Percentiles rank a stretch among this genome's conserved stretches.
These are phyloP conservation scores for Amphibalanus amphitrite DNA, from an alignment of 1,140 invertebrate genomes.

Conservation along the genomic window DNA sequence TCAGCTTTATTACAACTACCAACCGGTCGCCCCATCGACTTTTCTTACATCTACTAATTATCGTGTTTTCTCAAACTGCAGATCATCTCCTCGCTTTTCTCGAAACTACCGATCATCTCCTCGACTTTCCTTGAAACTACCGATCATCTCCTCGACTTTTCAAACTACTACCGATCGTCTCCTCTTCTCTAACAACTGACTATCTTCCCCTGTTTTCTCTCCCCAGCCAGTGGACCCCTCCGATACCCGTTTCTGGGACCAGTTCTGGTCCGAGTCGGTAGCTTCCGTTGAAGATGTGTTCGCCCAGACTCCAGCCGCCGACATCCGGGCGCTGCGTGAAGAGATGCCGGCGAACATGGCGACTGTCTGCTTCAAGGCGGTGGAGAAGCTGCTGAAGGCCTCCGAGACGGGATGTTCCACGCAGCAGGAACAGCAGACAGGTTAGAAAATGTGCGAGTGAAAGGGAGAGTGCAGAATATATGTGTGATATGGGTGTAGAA, in stretches of 20 bases:
- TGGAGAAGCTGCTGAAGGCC: slow-evolving; percentile 84
- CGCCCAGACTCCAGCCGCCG: slow-evolving; percentile 78
- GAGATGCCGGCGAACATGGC: slow-evolving; percentile 96
- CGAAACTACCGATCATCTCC: no score
- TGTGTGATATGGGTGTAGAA: background rate
- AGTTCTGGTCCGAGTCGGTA: slow-evolving; percentile 93
- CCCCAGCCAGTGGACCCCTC: slow-evolving; percentile 66
- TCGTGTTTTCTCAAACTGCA: no score
- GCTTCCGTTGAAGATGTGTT: slow-evolving; percentile 94
- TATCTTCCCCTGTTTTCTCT: no score
- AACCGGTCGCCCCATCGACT: no score
- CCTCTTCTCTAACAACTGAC: no score
- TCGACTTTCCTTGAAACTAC: no score
- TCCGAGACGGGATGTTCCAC: slow-evolving; percentile 87
- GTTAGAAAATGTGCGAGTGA: slow-evolving; percentile 28
- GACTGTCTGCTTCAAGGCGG: slow-evolving; percentile 95
- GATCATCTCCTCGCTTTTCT: no score
- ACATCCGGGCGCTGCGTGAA: slow-evolving; percentile 82
- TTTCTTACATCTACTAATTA: no score
- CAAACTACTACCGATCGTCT: no score
- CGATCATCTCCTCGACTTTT: no score
- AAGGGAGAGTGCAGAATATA: no score
- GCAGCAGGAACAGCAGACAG: slow-evolving; percentile 82
- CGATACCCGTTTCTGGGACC: slow-evolving; percentile 95
- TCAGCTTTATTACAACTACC: no score